Percentiles rank a stretch among this genome's conserved stretches.
These are phyloP conservation scores for Setipinna tenuifilis DNA, from an alignment of 2,797 vertebrate species.

Conservation along the genomic window DNA sequence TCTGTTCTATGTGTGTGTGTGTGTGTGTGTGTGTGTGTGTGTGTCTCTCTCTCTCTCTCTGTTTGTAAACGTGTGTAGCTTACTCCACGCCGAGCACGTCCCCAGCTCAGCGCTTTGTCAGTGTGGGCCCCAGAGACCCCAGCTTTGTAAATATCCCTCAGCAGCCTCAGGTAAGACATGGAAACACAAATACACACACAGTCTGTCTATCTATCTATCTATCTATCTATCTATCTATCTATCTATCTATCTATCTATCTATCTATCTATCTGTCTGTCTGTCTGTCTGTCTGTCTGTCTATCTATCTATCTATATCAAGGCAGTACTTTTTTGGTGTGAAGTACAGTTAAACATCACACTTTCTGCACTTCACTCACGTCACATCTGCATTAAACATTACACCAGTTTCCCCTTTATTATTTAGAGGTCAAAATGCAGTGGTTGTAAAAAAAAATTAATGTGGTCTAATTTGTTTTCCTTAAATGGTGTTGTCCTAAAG, in stretches of 20 bases:
- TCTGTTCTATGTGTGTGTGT: conserved; percentile 42
- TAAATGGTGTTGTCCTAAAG: too few species aligned
- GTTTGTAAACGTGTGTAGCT: conserved; percentile 74
- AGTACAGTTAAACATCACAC: too few species aligned
- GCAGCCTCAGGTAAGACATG: conserved; percentile 91
- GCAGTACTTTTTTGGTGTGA: too few species aligned
- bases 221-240: background rate
- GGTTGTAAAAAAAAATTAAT: too few species aligned
- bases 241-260: background rate
- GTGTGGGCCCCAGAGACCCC: conserved; percentile 97
- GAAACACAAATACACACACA: conserved; percentile 23
- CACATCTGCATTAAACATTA: too few species aligned
- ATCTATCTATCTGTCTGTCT: background rate
- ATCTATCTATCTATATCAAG: too few species aligned
- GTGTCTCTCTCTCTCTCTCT: conserved; percentile 7
- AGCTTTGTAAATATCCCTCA: conserved; percentile 99
- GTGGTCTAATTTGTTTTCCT: too few species aligned
- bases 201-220: background rate
- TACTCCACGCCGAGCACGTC: conserved; percentile 98
- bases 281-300: background rate
- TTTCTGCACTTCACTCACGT: too few species aligned
- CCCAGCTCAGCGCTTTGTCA: conserved; percentile 98
- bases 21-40: conserved; percentile 43
- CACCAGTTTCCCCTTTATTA: too few species aligned
- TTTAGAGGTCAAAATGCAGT: too few species aligned